Conservation (phyloP, 2,113 vertebrate genomes). For the Melanerpes aurifrons region DNA sequence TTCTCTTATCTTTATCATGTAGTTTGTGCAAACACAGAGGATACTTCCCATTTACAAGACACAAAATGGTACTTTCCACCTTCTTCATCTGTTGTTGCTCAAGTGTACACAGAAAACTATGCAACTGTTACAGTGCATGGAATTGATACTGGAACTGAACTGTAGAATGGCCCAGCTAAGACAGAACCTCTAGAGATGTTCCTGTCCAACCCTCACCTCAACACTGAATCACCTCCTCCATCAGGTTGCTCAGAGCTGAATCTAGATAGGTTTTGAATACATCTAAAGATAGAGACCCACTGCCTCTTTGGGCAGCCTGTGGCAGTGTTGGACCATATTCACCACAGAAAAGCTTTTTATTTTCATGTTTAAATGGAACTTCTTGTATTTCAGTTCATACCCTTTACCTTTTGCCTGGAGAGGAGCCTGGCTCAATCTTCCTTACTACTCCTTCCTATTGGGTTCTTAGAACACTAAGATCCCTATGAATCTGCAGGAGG, state of each 20-base stretch:
- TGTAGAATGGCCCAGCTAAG: background rate
- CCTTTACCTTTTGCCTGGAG: background rate
- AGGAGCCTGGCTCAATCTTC: background rate
- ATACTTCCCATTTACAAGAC: background rate
- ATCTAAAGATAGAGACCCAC: background rate
- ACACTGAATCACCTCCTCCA: rapidly evolving
- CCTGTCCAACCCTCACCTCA: background rate
- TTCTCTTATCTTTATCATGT: background rate
- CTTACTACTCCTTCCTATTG: background rate
- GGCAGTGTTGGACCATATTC: background rate
- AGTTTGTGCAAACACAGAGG: background rate
- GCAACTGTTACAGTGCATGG: background rate
- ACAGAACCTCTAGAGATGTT: background rate
- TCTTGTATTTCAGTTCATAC: background rate
- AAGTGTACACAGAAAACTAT: no score
- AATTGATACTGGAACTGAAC: background rate
- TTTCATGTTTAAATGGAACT: background rate
- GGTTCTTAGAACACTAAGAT: background rate
- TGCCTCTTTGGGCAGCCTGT: background rate
- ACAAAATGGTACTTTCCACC: background rate
- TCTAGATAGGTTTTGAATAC: background rate
- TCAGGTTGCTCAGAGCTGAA: background rate
- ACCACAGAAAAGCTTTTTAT: background rate
- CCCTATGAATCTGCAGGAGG: background rate
- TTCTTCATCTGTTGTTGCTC: background rate